Base-by-base conservation (phyloP, 2,888 invertebrate genomes). In the Drepana falcataria region DNA sequence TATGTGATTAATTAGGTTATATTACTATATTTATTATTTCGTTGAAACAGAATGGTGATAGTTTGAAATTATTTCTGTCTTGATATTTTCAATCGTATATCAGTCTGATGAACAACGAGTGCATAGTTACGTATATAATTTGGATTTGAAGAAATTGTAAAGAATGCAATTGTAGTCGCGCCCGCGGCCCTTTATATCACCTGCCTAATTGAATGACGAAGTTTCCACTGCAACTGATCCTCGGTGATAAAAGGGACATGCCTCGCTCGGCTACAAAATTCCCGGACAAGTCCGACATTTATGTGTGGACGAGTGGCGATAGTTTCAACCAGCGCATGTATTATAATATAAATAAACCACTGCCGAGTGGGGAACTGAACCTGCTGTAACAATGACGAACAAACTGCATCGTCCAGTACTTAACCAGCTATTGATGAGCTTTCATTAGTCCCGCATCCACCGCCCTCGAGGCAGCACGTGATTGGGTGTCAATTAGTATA, bases 1-100 rank as follows among this genome's bases (percentile, higher is more conserved):
- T 90, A 87, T 87, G 83, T 90, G 89, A 88, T 85, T 86, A 82
- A 84, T 86, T 89, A 88, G 85, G 81, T 86, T 82, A 80, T 86
- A 84, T 84, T 88, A 91, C 9, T 44, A 44, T 44, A 48, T 91
- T 90, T 87, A 87, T 87, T 89, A 83, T 86, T 85, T 84, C 82
- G 88, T 91, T 90, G 81, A 84, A 76, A 71, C 74, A 77, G 78
- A 80, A 77, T 81, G 79, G 85, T 83, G 87, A 88, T 85, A 81
- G 81, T 83, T 87, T 85, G 77, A 87, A 89, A 89, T 91, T 89
- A 88, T 88, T 90, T 91, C 89, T 88, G 89, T 88, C 86, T 90
- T 88, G 88, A 83, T 87, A 89, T 88, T 87, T 87, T 88, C 83
- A 76, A 75, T 81, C 68, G 71, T 41, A 40, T 71, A 76, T 75